Evolutionary conservation across 2,113 vertebrate species (phyloP).

Genomic region (Apodemus speciosus): DNA sequence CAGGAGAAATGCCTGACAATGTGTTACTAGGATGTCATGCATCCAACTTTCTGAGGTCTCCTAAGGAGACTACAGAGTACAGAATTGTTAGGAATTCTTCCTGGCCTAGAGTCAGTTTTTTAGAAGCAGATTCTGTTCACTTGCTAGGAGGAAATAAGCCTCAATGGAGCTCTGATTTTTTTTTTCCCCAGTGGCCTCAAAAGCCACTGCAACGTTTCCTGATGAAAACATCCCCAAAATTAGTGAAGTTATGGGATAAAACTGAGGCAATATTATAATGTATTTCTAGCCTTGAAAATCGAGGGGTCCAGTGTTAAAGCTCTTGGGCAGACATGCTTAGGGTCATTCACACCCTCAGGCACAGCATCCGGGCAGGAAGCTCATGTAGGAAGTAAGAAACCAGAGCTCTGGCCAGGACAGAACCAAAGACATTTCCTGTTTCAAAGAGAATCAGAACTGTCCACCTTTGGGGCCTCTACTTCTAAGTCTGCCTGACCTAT

Average conservation of each 20-base stretch:
- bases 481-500: background rate
- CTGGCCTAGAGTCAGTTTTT: too few relatives aligned
- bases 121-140: background rate
- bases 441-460: background rate
- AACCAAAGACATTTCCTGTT: background rate
- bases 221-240: too few relatives aligned
- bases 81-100: accelerated
- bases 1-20: background rate
- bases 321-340: background rate
- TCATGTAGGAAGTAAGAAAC: background rate
- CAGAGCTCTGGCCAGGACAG: background rate
- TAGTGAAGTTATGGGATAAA: background rate
- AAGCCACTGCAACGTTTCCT: background rate
- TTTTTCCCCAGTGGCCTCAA: background rate
- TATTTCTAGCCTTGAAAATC: background rate
- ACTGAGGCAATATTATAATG: background rate
- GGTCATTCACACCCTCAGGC: background rate
- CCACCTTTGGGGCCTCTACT: background rate
- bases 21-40: too few relatives aligned
- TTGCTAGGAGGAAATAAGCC: background rate
- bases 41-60: too few relatives aligned
- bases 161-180: background rate
- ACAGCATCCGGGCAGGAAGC: background rate
- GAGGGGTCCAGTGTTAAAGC: background rate
- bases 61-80: too few relatives aligned